These are phyloP conservation scores for Triplophysa siluroides DNA, from an alignment of 2,113 vertebrate species.

Conservation along the genomic window DNA sequence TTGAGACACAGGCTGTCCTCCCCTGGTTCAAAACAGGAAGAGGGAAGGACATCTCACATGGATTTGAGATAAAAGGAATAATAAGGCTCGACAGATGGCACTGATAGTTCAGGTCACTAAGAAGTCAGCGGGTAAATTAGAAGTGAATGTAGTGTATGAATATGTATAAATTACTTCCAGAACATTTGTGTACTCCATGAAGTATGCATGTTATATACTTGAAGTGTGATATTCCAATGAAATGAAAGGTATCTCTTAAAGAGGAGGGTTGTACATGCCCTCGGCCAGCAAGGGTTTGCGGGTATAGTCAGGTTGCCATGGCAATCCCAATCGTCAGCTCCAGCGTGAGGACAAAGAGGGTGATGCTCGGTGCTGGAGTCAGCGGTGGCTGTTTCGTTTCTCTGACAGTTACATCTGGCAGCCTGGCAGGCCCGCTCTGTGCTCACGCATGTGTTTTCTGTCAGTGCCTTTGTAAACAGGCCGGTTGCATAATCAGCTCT, in stretches of 20 bases:
- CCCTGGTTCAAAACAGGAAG: conserved; percentile 28
- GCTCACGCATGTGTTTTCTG: conserved; percentile 39
- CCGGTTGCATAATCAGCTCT: conserved; percentile 66
- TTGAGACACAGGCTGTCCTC: neutral
- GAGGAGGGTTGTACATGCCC: conserved; percentile 52
- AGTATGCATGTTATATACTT: too few species aligned
- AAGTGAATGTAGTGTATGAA: neutral
- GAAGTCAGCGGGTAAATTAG: neutral
- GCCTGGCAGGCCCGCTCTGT: conserved; percentile 32
- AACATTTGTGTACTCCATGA: too few species aligned
- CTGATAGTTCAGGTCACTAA: neutral
- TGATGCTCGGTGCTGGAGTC: conserved; percentile 4
- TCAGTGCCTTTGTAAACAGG: conserved; percentile 62
- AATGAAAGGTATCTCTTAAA: conserved; percentile 49
- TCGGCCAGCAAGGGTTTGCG: conserved; percentile 32
- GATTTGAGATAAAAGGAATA: conserved; percentile 5
- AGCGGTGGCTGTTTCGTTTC: conserved; percentile 39
- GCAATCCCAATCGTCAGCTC: conserved; percentile 59
- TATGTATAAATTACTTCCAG: too few species aligned
- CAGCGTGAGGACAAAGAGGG: conserved; percentile 35
- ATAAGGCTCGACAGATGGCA: neutral
- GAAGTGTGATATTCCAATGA: conserved; percentile 27
- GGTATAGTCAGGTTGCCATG: conserved; percentile 58
- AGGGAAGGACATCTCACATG: neutral
- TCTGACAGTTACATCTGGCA: conserved; percentile 54